Evolutionary conservation across 2,797 vertebrate genomes (phyloP).

Genomic region (Acanthurus leucopareius): DNA sequence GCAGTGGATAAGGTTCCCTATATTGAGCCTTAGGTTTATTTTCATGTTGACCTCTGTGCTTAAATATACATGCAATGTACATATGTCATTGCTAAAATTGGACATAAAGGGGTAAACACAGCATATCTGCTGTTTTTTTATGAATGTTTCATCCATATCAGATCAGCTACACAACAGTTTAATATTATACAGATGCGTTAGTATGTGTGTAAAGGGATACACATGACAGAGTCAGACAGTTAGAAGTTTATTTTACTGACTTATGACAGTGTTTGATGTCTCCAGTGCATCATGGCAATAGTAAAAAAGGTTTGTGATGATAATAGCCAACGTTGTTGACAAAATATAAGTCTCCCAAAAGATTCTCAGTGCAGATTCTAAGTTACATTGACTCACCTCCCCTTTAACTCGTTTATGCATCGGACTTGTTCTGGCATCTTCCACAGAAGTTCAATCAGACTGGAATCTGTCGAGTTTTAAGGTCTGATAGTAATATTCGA

Average conservation of each 20-base stretch:
- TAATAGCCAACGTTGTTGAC: neutral
- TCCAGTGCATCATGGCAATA: neutral
- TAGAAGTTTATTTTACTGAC: constrained; percentile 9
- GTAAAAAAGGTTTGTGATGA: neutral
- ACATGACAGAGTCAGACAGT: constrained; percentile 35
- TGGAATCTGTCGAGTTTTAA: no score
- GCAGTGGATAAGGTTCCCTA: constrained; percentile 58
- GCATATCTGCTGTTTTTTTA: constrained; percentile 2
- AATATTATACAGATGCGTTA: constrained; percentile 42
- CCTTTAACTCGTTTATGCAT: neutral
- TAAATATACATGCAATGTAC: constrained; percentile 26
- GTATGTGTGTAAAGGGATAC: constrained; percentile 10
- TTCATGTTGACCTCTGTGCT: constrained; percentile 38
- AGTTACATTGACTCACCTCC: neutral
- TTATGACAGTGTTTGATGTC: constrained; percentile 8
- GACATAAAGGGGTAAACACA: constrained; percentile 2
- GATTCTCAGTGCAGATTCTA: neutral
- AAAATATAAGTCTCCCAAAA: neutral
- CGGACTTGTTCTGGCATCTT: no score
- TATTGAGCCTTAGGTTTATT: constrained; percentile 65
- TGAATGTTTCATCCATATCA: constrained; percentile 34
- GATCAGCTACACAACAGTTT: constrained; percentile 26
- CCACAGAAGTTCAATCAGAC: no score
- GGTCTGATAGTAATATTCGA: no score
- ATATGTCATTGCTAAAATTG: constrained; percentile 17